Conservation (phyloP, 2,888 invertebrate genomes). For the Maniola hyperantus region DNA sequence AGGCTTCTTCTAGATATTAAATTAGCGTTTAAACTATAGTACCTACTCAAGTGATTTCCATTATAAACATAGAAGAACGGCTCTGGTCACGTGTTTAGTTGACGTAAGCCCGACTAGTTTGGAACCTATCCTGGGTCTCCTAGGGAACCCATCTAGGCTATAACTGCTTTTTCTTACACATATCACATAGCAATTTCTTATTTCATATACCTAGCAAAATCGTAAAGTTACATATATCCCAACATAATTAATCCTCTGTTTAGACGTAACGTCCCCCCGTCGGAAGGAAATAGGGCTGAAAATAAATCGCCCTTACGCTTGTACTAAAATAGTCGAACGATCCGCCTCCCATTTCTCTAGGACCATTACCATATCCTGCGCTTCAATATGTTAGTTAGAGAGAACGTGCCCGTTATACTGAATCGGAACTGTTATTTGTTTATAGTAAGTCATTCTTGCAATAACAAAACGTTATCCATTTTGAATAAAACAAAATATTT, state of each 20-base stretch:
- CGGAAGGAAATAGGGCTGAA: constrained; percentile 76
- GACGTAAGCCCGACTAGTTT: too few relatives aligned
- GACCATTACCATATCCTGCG: constrained; percentile 79
- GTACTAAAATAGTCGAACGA: constrained; percentile 75
- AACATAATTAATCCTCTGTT: constrained; percentile 37
- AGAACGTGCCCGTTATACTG: constrained; percentile 56
- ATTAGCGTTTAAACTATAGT: too few relatives aligned
- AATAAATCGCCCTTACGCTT: constrained; percentile 78
- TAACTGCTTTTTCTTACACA: too few relatives aligned
- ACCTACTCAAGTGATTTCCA: too few relatives aligned
- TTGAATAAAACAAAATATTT: too few relatives aligned
- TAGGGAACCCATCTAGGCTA: too few relatives aligned
- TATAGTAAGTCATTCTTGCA: background rate
- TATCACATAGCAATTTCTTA: too few relatives aligned
- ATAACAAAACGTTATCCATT: too few relatives aligned
- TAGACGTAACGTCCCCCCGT: constrained; percentile 42
- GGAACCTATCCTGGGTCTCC: too few relatives aligned
- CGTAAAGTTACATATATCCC: constrained; percentile 18
- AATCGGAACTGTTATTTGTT: constrained; percentile 36
- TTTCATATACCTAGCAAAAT: background rate
- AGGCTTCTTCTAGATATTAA: too few relatives aligned
- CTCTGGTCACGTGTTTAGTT: too few relatives aligned
- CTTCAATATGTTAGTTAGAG: constrained; percentile 58
- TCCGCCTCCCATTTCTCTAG: constrained; percentile 72
- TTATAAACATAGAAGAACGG: too few relatives aligned